A percentile compares a stretch with the other conserved stretches of the same genome.
Evolutionary conservation across 2,113 vertebrate species (phyloP).

Genomic region (Megalops atlanticus): DNA sequence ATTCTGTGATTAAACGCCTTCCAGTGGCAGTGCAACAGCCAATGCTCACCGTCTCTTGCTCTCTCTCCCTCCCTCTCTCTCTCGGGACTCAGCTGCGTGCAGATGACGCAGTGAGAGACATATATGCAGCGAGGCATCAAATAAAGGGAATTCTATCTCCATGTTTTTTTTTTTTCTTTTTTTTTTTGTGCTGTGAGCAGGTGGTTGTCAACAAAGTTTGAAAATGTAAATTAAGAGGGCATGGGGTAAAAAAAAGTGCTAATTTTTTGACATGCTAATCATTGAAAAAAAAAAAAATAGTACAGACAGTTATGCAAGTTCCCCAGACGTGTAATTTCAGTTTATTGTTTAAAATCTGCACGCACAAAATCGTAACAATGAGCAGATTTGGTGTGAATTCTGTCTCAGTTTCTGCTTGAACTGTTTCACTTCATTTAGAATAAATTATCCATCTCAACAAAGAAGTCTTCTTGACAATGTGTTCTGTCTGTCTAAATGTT

Average conservation of each 20-base stretch:
- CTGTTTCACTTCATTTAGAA: too few relatives aligned
- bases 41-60: too few relatives aligned
- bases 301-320: not conserved
- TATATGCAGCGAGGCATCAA: conserved; percentile 26
- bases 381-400: not conserved
- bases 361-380: not conserved
- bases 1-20: not conserved
- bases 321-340: not conserved
- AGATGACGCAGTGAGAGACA: conserved; percentile 36
- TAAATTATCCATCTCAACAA: too few relatives aligned
- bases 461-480: too few relatives aligned
- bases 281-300: not conserved
- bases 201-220: conserved; percentile 48
- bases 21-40: not conserved
- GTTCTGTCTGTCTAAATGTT: too few relatives aligned
- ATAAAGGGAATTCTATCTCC: conserved; percentile 20
- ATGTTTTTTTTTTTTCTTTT: conserved; percentile 36
- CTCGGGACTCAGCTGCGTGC: conserved; percentile 35
- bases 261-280: not conserved
- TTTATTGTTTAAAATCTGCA: not conserved
- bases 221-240: conserved; percentile 56
- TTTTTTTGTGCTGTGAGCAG: conserved; percentile 45
- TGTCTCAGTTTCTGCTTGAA: too few relatives aligned
- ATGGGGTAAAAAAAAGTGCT: conserved; percentile 25
- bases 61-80: too few relatives aligned